Conservation (phyloP, 2,888 invertebrate species). For the Drosophila neonasuta region DNA sequence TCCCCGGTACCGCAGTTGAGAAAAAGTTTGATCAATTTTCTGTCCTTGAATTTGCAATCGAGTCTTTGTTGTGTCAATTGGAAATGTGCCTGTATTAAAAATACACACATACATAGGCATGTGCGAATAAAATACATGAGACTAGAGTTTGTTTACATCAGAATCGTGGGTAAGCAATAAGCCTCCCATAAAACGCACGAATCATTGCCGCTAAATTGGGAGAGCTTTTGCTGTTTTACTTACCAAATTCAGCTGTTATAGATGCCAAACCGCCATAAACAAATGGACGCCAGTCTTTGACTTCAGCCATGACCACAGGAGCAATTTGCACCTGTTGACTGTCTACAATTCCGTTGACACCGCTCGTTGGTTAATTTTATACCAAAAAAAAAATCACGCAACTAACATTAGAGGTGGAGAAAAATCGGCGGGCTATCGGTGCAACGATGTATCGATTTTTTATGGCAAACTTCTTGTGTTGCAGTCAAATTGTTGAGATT, state of each 20-base stretch:
- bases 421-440: slow-evolving; percentile 31
- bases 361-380: slow-evolving; percentile 10
- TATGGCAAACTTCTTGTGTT: background rate
- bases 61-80: slow-evolving; percentile 97
- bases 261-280: slow-evolving; percentile 97
- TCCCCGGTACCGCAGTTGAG: slow-evolving; percentile 91
- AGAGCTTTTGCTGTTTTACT: slow-evolving; percentile 14
- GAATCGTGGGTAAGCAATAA: slow-evolving; percentile 36
- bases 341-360: slow-evolving; percentile 21
- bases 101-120: slow-evolving; percentile 7
- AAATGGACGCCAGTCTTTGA: slow-evolving; percentile 93
- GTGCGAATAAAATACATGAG: slow-evolving; percentile 16
- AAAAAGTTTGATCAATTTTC: slow-evolving; percentile 88
- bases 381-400: slow-evolving; percentile 48
- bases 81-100: slow-evolving; percentile 90
- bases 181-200: slow-evolving; percentile 13
- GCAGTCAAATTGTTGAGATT: no score
- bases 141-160: slow-evolving; percentile 63
- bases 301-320: slow-evolving; percentile 51
- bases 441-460: slow-evolving; percentile 4
- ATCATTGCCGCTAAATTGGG: slow-evolving; percentile 17
- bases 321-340: slow-evolving; percentile 51
- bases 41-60: slow-evolving; percentile 97
- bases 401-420: slow-evolving; percentile 51
- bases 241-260: slow-evolving; percentile 96